These are phyloP conservation scores for Stichodactyla helianthus DNA, from an alignment of 64 coral and sea anemone genomes.

Conservation along the genomic window DNA sequence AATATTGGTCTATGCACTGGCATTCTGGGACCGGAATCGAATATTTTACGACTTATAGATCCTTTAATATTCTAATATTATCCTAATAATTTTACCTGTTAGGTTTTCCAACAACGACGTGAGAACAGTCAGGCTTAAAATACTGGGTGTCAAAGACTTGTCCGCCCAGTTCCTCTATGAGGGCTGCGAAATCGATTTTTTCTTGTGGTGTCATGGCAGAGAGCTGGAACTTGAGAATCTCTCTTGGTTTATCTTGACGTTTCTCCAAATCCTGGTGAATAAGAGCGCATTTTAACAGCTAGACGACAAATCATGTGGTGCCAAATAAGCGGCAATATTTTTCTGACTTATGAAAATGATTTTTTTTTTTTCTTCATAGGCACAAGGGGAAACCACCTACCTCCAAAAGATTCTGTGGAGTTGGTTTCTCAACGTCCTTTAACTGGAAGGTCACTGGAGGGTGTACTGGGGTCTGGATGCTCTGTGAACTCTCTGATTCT, in stretches of 20 bases:
- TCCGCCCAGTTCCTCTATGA: slow-evolving; percentile 94
- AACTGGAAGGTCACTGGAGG: slow-evolving; percentile 61
- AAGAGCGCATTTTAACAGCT: neutral
- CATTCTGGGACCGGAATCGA: too few relatives aligned
- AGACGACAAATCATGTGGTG: neutral
- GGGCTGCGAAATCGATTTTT: slow-evolving; percentile 80
- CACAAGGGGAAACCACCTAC: neutral
- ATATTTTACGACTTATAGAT: too few relatives aligned
- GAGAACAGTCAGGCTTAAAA: slow-evolving; percentile 75
- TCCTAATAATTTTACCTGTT: slow-evolving; percentile 48
- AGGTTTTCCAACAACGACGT: slow-evolving; percentile 82
- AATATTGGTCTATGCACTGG: too few relatives aligned
- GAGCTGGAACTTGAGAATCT: slow-evolving; percentile 66
- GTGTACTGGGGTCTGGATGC: slow-evolving; percentile 65
- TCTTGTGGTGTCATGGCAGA: slow-evolving; percentile 92
- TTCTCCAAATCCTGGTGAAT: neutral
- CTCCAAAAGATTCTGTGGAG: slow-evolving; percentile 66
- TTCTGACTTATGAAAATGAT: too few relatives aligned
- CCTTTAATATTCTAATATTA: neutral
- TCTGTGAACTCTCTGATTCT: neutral
- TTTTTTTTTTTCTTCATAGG: too few relatives aligned
- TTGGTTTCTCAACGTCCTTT: slow-evolving; percentile 42
- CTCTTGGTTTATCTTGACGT: neutral
- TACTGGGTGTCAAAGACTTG: slow-evolving; percentile 78
- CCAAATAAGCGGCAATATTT: too few relatives aligned